Conservation (phyloP, 2,797 vertebrate genomes). For the Salarias fasciatus region DNA sequence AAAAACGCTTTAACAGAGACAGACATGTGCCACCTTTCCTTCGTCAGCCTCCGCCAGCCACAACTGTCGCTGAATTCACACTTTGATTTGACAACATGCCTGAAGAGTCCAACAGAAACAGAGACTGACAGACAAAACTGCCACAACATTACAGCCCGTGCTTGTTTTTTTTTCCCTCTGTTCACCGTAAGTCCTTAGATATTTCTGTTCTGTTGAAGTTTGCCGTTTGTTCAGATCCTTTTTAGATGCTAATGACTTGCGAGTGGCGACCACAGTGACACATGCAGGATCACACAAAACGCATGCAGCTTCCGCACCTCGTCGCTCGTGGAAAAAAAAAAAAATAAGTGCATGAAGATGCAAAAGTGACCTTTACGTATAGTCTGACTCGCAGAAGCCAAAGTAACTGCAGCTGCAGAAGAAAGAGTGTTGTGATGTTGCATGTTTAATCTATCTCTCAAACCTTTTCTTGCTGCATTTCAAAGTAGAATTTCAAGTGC, state of each 20-base stretch:
- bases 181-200: not conserved
- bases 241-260: not conserved
- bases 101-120: not conserved
- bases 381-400: too few relatives aligned
- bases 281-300: not conserved
- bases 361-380: too few relatives aligned
- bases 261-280: not conserved
- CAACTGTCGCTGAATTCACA: conserved; percentile 18
- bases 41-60: not conserved
- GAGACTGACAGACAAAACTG: conserved; percentile 3
- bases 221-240: conserved; percentile 8
- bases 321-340: too few relatives aligned
- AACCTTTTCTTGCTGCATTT: too few relatives aligned
- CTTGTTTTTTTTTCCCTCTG: not conserved
- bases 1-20: not conserved
- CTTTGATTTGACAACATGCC: conserved; percentile 9
- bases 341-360: too few relatives aligned
- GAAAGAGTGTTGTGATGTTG: too few relatives aligned
- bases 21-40: conserved; percentile 12
- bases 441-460: too few relatives aligned
- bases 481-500: too few relatives aligned
- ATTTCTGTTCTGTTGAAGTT: not conserved
- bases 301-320: too few relatives aligned
- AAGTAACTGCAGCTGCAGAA: too few relatives aligned
- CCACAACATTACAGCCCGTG: not conserved